Base-by-base conservation (phyloP, 2,888 invertebrate genomes). In the Cephonodes hylas region DNA sequence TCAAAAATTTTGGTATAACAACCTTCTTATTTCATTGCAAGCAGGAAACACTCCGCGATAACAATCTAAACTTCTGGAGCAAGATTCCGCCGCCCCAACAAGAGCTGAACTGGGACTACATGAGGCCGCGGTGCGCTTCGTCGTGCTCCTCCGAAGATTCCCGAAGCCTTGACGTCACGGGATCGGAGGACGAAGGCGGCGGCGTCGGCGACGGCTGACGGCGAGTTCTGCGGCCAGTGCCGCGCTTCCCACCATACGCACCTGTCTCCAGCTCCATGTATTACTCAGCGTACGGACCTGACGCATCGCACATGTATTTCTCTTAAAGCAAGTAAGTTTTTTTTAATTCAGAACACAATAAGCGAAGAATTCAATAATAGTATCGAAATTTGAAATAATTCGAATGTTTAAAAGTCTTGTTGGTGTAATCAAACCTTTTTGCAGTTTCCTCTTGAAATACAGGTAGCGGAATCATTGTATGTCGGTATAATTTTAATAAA, bases 211-310 rank as follows among this genome's bases (percentile, higher is more conserved):
- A 84, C 38, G 91, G 88, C 84, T 91, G 91, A 91, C 91, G 89
- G 69, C 86, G 84, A 58, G 83, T 93, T 61, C 77, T 93, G 91
- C 93, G 93, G 85, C 93, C 93, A 0, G 93, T 93, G 87, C 93
- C 93, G 85, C 91, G 93, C 65, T 89, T 93, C 66, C 93, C 93
- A 8, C 68, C 85, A 45, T 82, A 82, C 62, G 72, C 81, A 34
- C 80, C 83, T 27, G 72, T 88, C 48, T 66, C 80, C 7, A 79
- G 77, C 58, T 67, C 77, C 2, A 60, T 88, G 1, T 88, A 88
- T 64, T 90, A 90, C 67, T 68, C 83, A 1, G 66, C 76, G 27
- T 91, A 91, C 61, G 80, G 78, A 13, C 84, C 83, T 27, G 89
- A 91, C 8, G 71, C 74, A 60, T 60, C 83, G 7, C 86, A 81